Base-by-base conservation (phyloP, 2,113 vertebrate species). In the Triplophysa dalaica region DNA sequence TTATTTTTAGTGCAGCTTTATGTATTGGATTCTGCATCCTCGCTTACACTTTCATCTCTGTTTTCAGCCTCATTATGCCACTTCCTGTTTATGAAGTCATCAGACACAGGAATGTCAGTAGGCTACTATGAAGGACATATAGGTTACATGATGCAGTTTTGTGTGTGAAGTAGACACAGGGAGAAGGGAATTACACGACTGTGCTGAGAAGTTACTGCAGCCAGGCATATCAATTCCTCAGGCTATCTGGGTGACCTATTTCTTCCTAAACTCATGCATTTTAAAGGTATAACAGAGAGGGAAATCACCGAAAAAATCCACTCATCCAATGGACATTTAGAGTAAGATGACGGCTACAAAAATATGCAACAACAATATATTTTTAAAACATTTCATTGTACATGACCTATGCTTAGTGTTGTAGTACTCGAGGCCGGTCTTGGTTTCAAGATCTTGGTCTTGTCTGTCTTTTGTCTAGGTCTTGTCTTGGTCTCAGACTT, bases 221-320 rank as follows among this genome's bases (percentile, higher is more conserved):
- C 81, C 14, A 7, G 87, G 73, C 85, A 83, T 67, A 85, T 84
- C 84, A 80, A 85, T 83, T 87, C 87, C 84, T 88, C 83, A 14
- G 85, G 79, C 82, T 88, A 88, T 88, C 77, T 89, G 86, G 86
- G 86, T 91, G 89, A 92, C 90, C 90, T 82, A 91, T 85, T 91
- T 92, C 84, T 86, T 83, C 81, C 62, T 81, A 81, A 77, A 84
- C 75, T 74, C 81, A 0, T 80, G 81, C 56, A 81, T 76, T 84
- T 85, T 70, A 81, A 81, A 69, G 75, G 80, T 62, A 45, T 82
- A 80, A 80, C 79, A 67, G 69, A 50, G 50, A 73, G 79, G 38
- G 66, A 67, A 77, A 22, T 38, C 60, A 63, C 52, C 60, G 12
- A 61, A 50, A 29, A 69, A 62, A 22, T 41, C 54, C 33, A 24